Conservation (phyloP, 2,888 invertebrate species). For the Watsonalla binaria region DNA sequence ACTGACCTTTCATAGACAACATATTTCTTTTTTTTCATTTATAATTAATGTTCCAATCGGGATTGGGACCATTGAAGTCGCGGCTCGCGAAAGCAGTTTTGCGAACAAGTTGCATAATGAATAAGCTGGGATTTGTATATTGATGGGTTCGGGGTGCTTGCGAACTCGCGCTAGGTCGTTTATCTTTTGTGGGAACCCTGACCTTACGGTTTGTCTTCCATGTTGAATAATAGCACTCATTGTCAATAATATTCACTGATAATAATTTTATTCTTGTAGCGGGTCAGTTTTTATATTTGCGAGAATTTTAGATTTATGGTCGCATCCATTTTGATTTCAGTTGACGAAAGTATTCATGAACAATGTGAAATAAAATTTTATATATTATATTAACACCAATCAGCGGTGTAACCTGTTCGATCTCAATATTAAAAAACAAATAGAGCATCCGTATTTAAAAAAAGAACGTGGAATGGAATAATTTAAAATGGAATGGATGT, state of each 20-base stretch:
- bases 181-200: conserved; percentile 49
- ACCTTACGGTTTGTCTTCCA: conserved; percentile 47
- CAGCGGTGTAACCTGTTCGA: too few species aligned
- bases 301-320: not conserved
- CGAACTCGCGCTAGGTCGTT: conserved; percentile 62
- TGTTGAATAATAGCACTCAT: conserved; percentile 10
- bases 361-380: too few species aligned
- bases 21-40: conserved; percentile 41
- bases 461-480: conserved; percentile 16
- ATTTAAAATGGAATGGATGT: conserved; percentile 21
- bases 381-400: too few species aligned
- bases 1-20: conserved; percentile 62
- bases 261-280: not conserved
- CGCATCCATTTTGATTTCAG: not conserved
- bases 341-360: too few species aligned
- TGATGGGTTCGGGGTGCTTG: conserved; percentile 60
- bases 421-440: not conserved
- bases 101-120: conserved; percentile 45
- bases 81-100: conserved; percentile 50
- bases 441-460: too few species aligned
- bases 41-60: conserved; percentile 70
- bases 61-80: conserved; percentile 46
- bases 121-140: conserved; percentile 73
- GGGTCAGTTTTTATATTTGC: not conserved
- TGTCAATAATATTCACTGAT: conserved; percentile 4